phyloP scores from a whole-genome alignment of 2,113 vertebrate genomes.

The Myrmophylax atrothorax region DNA sequence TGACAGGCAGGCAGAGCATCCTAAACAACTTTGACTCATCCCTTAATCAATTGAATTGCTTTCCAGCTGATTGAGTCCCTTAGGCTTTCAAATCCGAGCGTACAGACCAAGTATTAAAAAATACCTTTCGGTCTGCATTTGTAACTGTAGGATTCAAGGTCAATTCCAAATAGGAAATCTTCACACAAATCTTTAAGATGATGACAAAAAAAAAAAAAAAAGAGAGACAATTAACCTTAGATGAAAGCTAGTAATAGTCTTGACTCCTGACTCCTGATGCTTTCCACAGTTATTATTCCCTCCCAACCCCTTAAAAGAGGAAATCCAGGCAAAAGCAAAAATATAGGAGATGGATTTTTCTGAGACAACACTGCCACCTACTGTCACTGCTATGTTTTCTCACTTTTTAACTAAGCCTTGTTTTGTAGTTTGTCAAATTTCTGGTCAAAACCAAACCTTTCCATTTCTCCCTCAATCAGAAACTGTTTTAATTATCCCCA shows the following conservation, averaged over 20 bases:
- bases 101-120: not conserved
- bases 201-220: not conserved
- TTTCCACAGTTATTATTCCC: not conserved
- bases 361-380: slow-evolving; percentile 56
- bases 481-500: not conserved
- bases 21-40: slow-evolving; percentile 3
- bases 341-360: not conserved
- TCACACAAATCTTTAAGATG: slow-evolving; percentile 12
- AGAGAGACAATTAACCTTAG: slow-evolving; percentile 46
- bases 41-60: slow-evolving; percentile 29
- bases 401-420: not conserved
- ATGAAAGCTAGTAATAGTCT: slow-evolving; percentile 48
- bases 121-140: not conserved
- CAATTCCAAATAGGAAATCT: not conserved
- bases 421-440: not conserved
- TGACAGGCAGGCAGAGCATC: not conserved
- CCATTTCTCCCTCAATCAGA: not conserved
- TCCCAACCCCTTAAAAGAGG: not conserved
- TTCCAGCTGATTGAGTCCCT: not conserved
- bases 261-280: slow-evolving; percentile 34
- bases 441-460: not conserved
- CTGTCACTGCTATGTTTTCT: not conserved
- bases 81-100: not conserved
- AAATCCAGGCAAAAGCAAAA: not conserved
- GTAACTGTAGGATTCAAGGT: slow-evolving; percentile 24